Evolutionary conservation across 2,113 vertebrate genomes (phyloP).

Genomic region (Nettapus auritus): DNA sequence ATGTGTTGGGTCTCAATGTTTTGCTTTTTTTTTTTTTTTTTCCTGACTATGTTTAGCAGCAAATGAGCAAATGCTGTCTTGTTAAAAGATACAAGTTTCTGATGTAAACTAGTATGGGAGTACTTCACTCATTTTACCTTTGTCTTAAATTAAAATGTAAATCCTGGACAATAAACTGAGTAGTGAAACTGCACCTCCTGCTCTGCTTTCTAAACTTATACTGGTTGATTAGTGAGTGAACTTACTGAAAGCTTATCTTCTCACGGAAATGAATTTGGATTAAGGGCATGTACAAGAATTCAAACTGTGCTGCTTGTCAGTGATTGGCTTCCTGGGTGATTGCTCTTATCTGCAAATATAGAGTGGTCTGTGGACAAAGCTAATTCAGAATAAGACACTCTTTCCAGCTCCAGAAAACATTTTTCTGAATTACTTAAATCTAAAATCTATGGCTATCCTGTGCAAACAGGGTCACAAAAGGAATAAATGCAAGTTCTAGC

Average conservation of each 20-base stretch:
- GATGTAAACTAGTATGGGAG: neutral
- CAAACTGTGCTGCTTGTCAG: neutral
- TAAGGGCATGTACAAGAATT: conserved; percentile 27
- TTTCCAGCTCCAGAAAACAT: neutral
- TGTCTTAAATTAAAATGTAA: conserved; percentile 5
- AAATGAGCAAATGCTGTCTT: neutral
- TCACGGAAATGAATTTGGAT: conserved; percentile 35
- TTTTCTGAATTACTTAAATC: neutral
- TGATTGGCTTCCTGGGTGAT: neutral
- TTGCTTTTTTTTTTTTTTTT: neutral
- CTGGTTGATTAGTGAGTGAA: conserved; percentile 11
- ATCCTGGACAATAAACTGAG: neutral
- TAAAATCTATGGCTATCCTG: neutral
- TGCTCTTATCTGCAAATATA: neutral
- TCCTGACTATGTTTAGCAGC: neutral
- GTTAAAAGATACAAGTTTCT: neutral
- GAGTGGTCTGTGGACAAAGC: neutral
- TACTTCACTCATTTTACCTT: neutral
- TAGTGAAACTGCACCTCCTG: neutral
- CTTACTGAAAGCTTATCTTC: conserved; percentile 37
- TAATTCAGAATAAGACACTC: neutral
- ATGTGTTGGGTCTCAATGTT: neutral
- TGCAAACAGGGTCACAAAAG: neutral
- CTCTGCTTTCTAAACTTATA: neutral
- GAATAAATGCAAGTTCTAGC: neutral